A percentile compares a stretch with the other conserved stretches of the same genome.
Evolutionary conservation across 1,140 invertebrate genomes (phyloP).

Genomic region (Augochlora pura): DNA sequence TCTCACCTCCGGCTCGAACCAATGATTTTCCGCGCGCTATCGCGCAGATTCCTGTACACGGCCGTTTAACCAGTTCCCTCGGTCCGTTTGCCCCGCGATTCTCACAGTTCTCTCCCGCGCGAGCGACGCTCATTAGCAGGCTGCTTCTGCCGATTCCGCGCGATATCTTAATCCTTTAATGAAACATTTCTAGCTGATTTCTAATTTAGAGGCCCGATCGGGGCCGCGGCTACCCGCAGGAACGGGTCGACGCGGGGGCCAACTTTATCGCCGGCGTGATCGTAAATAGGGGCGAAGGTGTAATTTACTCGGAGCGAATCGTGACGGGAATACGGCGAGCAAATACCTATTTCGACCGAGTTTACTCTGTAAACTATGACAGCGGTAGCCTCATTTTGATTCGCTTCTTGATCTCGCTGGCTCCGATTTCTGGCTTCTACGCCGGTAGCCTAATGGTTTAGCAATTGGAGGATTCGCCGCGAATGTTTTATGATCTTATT

Average conservation of each 20-base stretch:
- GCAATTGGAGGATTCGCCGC: too few species aligned
- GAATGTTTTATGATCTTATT: too few species aligned
- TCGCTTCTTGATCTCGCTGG: too few species aligned
- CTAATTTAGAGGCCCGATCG: slow-evolving; percentile 44
- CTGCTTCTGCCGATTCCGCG: slow-evolving; percentile 30
- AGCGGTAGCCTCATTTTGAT: too few species aligned
- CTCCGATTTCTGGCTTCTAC: too few species aligned
- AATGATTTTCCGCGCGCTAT: slow-evolving; percentile 23
- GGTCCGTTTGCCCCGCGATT: slow-evolving; percentile 30
- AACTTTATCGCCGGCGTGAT: background rate
- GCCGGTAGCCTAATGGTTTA: too few species aligned
- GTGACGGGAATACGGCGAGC: background rate
- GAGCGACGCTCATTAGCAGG: slow-evolving; percentile 46
- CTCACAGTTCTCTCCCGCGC: slow-evolving; percentile 37
- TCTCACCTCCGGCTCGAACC: slow-evolving; percentile 7
- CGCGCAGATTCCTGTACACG: background rate
- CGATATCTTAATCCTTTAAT: slow-evolving; percentile 54
- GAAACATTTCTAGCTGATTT: slow-evolving; percentile 37
- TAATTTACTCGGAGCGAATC: slow-evolving; percentile 8
- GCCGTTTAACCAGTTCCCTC: slow-evolving; percentile 24
- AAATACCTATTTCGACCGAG: too few species aligned
- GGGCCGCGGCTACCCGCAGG: slow-evolving; percentile 20
- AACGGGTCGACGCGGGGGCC: background rate
- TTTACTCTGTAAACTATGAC: background rate
- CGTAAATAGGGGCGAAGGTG: slow-evolving; percentile 15